Evolutionary conservation across 2,797 vertebrate species (phyloP), one percentile per base, ranked within the genome.

Genomic region (Coregonus ussuriensis): DNA sequence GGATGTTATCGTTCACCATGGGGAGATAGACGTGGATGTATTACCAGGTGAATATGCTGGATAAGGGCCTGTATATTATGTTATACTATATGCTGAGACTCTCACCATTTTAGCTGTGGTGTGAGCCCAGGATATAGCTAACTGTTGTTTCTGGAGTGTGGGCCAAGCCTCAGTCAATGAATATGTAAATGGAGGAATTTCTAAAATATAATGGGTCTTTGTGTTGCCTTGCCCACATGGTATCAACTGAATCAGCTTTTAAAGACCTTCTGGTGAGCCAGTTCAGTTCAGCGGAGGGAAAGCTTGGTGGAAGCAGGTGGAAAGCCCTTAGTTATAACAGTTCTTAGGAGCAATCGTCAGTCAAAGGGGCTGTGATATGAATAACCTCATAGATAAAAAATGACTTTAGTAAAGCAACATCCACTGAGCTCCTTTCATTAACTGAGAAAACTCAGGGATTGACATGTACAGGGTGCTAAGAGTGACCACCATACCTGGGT

Each of bases 291-390:
- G 21, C 4, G 11, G 83, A 76, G 81, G 85, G 81, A 31, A 51
- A 71, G 70, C 87, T 93, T 91, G 86, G 88, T 84, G 88, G 92
- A 88, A 47, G 92, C 91, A 94, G 92, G 94, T 94, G 92, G 92
- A 91, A 93, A 92, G 86, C 71, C 35, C 53, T 25, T 31, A 41
- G 51, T 88, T 89, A 91, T 84, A 81, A 88, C 89, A 85, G 85
- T 89, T 92, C 93, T 94, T 91, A 91, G 47, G 66, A 93, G 92
- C 52, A 63, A 15, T 74, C 52, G 80, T 81, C 72, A 72, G 37
- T 71, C 72, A 79, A 74, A 89, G 35, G 37, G 54, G 59, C 65
- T 35, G 67, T 71, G 77, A 51, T 66, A 68, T 47, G 41, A 47
- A 47, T 11, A 47, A 47, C 41, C 41, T 47, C 41, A 47, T 47